phyloP scores from a whole-genome alignment of 2,113 vertebrate species.

The Labeo rohita region DNA sequence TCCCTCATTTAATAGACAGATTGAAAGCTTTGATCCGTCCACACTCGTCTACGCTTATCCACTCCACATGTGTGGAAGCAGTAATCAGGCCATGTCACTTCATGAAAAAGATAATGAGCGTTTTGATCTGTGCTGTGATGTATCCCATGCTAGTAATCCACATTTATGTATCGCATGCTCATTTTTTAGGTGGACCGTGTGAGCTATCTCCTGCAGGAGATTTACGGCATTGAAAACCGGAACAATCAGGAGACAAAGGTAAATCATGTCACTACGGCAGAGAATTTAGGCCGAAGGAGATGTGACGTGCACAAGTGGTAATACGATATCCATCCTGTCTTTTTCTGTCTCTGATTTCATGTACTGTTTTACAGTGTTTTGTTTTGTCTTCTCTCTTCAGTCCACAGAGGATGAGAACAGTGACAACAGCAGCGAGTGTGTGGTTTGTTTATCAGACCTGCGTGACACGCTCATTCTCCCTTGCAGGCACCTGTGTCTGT shows the following conservation, averaged over 20 bases:
- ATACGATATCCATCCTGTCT: conserved; percentile 1
- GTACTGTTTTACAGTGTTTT: not conserved
- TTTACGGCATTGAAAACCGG: conserved; percentile 99
- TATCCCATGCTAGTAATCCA: not conserved
- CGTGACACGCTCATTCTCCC: conserved; percentile 94
- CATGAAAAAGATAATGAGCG: not conserved
- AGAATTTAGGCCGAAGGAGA: conserved; percentile 3
- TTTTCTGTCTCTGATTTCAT: conserved; percentile 23
- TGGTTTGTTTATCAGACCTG: conserved; percentile 94
- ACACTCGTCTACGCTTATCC: not conserved
- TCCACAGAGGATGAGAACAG: conserved; percentile 93
- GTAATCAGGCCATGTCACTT: not conserved
- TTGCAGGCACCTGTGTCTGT: conserved; percentile 94
- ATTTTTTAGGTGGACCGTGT: conserved; percentile 90
- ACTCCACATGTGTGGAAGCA: not conserved
- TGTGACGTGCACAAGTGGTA: not conserved
- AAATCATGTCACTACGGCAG: conserved; percentile 8
- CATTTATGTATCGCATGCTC: not conserved
- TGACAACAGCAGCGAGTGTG: conserved; percentile 97
- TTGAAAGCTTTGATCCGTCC: not conserved
- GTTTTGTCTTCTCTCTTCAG: conserved; percentile 68
- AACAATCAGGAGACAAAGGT: conserved; percentile 99
- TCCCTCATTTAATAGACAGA: not conserved
- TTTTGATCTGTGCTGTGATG: not conserved
- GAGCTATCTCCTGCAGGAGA: conserved; percentile 98